phyloP scores from a whole-genome alignment of 1,140 invertebrate species.

The Cecropterus lyciades region DNA sequence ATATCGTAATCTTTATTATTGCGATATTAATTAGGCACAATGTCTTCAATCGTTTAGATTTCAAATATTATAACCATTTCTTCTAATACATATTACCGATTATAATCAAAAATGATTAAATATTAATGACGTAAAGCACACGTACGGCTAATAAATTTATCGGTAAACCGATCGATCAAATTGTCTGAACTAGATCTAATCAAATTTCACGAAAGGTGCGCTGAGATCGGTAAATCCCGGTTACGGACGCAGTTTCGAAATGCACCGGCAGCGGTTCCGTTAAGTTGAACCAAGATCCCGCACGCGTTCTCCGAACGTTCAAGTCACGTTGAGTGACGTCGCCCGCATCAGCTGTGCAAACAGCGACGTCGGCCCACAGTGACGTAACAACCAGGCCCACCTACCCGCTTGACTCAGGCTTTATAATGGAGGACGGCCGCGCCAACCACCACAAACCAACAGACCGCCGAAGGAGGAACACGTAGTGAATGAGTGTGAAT shows the following conservation, averaged over 20 bases:
- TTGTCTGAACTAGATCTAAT: not conserved
- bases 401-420: conserved; percentile 64
- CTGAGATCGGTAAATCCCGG: conserved; percentile 16
- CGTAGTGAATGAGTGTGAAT: conserved; percentile 42
- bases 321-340: conserved; percentile 35
- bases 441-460: conserved; percentile 56
- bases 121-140: not conserved
- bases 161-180: not conserved
- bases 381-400: conserved; percentile 53
- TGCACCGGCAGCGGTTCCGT: conserved; percentile 15
- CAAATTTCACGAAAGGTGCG: not conserved
- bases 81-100: not conserved
- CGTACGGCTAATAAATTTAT: not conserved
- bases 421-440: conserved; percentile 68
- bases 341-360: conserved; percentile 55
- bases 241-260: not conserved
- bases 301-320: conserved; percentile 40
- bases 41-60: too few species aligned
- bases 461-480: conserved; percentile 61
- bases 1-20: too few species aligned
- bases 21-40: too few species aligned
- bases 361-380: conserved; percentile 44
- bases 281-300: conserved; percentile 22
- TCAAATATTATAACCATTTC: too few species aligned
- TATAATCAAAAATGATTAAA: not conserved